A percentile compares a stretch with the other conserved stretches of the same genome.
Evolutionary conservation across 37 sponge, comb jelly and placozoan genomes (phyloP).

Genomic region (Hexactinellida sp.): DNA sequence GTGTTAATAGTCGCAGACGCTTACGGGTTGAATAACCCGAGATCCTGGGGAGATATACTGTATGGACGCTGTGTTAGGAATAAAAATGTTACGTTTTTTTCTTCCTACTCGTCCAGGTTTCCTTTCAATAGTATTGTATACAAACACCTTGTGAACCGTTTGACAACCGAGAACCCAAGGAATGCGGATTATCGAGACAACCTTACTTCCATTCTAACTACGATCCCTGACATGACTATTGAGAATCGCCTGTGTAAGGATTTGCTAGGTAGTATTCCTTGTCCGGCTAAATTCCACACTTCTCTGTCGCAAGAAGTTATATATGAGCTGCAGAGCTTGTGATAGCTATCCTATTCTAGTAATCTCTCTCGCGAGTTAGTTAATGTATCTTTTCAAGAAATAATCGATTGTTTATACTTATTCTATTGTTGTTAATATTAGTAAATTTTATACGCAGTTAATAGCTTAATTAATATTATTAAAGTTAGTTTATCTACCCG

Average conservation of each 20-base stretch:
- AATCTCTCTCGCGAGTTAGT: neutral
- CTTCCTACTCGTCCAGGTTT: neutral
- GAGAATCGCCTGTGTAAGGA: neutral
- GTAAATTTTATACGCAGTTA: neutral
- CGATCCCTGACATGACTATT: neutral
- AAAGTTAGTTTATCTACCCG: too few relatives aligned
- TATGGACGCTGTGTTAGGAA: neutral
- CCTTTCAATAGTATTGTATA: neutral
- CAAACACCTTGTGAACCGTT: conserved; percentile 1
- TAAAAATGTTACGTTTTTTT: neutral
- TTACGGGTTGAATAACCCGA: neutral
- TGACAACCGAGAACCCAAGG: neutral
- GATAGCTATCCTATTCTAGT: neutral
- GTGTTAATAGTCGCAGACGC: neutral
- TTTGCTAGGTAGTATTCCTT: neutral
- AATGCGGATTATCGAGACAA: neutral
- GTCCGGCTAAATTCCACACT: neutral
- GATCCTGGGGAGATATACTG: neutral
- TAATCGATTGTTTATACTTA: neutral
- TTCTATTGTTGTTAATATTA: neutral
- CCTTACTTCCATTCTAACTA: neutral
- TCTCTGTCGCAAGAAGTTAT: neutral
- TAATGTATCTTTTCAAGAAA: neutral
- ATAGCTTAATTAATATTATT: too few relatives aligned
- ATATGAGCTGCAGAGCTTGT: neutral